phyloP scores from a whole-genome alignment of 2,888 invertebrate species.

The Amitus sp. region DNA sequence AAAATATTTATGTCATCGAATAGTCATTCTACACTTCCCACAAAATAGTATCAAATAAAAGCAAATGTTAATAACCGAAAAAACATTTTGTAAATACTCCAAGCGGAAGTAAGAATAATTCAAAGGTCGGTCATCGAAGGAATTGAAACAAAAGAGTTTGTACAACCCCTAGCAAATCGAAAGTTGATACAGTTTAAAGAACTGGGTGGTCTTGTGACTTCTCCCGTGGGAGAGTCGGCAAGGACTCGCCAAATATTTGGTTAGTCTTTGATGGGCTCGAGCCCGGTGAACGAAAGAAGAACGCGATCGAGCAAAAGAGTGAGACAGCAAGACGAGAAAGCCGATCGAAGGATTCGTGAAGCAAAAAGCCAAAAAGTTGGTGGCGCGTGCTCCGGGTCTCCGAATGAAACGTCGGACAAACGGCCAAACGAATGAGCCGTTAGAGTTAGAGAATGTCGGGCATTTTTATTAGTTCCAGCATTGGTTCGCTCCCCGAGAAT shows the following conservation, averaged over 20 bases:
- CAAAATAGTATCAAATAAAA: no score
- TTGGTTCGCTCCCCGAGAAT: constrained; percentile 38
- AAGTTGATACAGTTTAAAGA: constrained; percentile 47
- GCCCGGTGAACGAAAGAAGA: constrained; percentile 29
- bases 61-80: no score
- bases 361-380: constrained; percentile 39
- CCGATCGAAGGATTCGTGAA: constrained; percentile 28
- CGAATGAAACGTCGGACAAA: constrained; percentile 43
- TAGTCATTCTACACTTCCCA: no score
- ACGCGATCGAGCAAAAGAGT: constrained; percentile 17
- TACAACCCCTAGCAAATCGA: constrained; percentile 31
- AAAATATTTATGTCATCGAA: no score
- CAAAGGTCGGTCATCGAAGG: constrained; percentile 20
- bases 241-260: constrained; percentile 63
- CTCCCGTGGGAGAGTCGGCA: constrained; percentile 38
- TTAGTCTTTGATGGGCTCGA: constrained; percentile 52
- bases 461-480: constrained; percentile 61
- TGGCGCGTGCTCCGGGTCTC: constrained; percentile 39
- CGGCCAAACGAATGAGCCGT: constrained; percentile 58
- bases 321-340: constrained; percentile 19
- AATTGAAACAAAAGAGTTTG: constrained; percentile 50
- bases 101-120: neutral
- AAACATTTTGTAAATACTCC: no score
- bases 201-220: constrained; percentile 40
- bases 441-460: constrained; percentile 60